Conservation (phyloP, 2,113 vertebrate species). For the Xenopus borealis region DNA sequence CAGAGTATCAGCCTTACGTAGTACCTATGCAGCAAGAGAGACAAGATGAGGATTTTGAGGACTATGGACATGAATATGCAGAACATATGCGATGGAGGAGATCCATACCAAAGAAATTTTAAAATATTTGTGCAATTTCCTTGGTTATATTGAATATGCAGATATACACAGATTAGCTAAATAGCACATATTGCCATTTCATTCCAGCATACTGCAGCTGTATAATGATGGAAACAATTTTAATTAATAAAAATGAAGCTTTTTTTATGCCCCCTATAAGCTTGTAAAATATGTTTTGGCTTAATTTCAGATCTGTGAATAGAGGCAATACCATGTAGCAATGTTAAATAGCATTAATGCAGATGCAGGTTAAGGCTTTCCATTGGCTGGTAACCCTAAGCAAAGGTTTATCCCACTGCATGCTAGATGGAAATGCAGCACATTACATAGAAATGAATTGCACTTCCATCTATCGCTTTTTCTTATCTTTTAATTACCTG, state of each 20-base stretch:
- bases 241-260: slow-evolving; percentile 46
- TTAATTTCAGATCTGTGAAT: slow-evolving; percentile 47
- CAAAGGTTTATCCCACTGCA: slow-evolving; percentile 31
- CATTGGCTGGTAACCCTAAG: slow-evolving; percentile 38
- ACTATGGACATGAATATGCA: slow-evolving; percentile 78
- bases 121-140: slow-evolving; percentile 53
- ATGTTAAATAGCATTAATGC: slow-evolving; percentile 46
- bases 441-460: background rate
- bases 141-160: slow-evolving; percentile 48
- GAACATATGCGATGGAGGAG: slow-evolving; percentile 76
- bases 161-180: slow-evolving; percentile 50
- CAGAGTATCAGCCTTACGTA: slow-evolving; percentile 75
- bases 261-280: slow-evolving; percentile 51
- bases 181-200: slow-evolving; percentile 11
- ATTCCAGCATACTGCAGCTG: slow-evolving; percentile 41
- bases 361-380: slow-evolving; percentile 49
- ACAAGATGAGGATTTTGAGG: slow-evolving; percentile 78
- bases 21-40: slow-evolving; percentile 72
- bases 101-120: slow-evolving; percentile 68
- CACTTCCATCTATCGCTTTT: background rate
- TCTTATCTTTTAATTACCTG: background rate
- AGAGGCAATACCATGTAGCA: slow-evolving; percentile 53
- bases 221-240: slow-evolving; percentile 4
- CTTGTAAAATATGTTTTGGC: slow-evolving; percentile 60
- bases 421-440: background rate